A percentile compares a stretch with the other conserved stretches of the same genome.
phyloP scores from a whole-genome alignment of 2,113 vertebrate genomes.

The Uria aalge region DNA sequence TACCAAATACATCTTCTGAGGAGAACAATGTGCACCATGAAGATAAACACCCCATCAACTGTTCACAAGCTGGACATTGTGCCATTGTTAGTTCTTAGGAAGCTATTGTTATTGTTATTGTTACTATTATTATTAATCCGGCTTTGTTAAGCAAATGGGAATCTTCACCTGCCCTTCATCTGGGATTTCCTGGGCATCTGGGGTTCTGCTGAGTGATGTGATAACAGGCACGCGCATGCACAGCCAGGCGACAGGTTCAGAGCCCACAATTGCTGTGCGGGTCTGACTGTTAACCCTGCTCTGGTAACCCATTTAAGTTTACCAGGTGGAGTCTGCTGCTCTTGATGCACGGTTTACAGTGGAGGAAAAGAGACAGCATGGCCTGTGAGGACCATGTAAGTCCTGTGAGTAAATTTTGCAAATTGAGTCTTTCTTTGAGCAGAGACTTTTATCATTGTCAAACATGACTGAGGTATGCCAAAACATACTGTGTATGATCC shows the following conservation, averaged over 20 bases:
- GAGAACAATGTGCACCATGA: not conserved
- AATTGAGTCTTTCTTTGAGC: not conserved
- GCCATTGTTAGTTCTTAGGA: not conserved
- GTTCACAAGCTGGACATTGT: not conserved
- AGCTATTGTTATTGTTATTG: not conserved
- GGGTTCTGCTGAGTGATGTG: not conserved
- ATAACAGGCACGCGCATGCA: accelerated
- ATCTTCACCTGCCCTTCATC: not conserved
- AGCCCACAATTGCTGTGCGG: accelerated
- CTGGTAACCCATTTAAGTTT: not conserved
- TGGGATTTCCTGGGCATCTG: not conserved
- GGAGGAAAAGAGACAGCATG: not conserved
- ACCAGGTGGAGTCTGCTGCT: not conserved
- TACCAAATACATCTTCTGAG: not conserved
- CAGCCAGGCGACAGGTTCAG: not conserved
- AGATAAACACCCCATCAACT: not conserved
- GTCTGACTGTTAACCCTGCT: not conserved
- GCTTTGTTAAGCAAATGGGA: not conserved
- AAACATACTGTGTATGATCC: not conserved
- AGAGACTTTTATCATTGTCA: not conserved
- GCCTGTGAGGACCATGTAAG: not conserved
- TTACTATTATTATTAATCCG: not conserved
- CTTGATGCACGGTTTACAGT: accelerated
- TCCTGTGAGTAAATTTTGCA: not conserved
- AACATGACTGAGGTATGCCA: not conserved